Evolutionary conservation across 2,797 vertebrate species (phyloP).

Genomic region (Cossypha heuglini): DNA sequence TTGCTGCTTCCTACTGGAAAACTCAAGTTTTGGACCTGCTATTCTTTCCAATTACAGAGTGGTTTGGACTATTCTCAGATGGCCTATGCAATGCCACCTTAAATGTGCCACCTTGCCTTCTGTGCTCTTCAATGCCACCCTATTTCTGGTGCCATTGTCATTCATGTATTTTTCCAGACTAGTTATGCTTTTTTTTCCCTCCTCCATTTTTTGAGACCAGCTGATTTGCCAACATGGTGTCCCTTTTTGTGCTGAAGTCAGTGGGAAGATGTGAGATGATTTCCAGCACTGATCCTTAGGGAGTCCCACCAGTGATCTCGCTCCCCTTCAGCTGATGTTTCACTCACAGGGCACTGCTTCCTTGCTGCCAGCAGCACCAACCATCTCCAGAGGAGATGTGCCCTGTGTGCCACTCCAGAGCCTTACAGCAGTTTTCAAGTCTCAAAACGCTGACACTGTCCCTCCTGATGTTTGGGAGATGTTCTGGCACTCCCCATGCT

Average conservation of each 20-base stretch:
- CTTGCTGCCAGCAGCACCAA: background rate
- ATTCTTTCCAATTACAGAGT: background rate
- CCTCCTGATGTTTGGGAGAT: background rate
- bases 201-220: background rate
- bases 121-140: background rate
- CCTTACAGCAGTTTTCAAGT: background rate
- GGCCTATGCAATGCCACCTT: accelerated
- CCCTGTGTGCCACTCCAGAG: background rate
- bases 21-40: background rate
- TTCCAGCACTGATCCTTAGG: background rate
- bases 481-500: accelerated
- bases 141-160: background rate
- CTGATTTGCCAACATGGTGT: background rate
- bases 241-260: background rate
- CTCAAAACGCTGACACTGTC: background rate
- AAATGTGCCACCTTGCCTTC: background rate
- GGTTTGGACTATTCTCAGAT: background rate
- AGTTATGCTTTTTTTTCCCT: background rate
- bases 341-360: background rate
- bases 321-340: background rate
- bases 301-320: background rate
- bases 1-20: background rate
- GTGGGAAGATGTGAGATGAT: background rate
- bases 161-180: background rate
- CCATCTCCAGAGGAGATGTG: background rate